phyloP scores from a whole-genome alignment of 2,888 invertebrate genomes.

The Drosophila gaucha region DNA sequence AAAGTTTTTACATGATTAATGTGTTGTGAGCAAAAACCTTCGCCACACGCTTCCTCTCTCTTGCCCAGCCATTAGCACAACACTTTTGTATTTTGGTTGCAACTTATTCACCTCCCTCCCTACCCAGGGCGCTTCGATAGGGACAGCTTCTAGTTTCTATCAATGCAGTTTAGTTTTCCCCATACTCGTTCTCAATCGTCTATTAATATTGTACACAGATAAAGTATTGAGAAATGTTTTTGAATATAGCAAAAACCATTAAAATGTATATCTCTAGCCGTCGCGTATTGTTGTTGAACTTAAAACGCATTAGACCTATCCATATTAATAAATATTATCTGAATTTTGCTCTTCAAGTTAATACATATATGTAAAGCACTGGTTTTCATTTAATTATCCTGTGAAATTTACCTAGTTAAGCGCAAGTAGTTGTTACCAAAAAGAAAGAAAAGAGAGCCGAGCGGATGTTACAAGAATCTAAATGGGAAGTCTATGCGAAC shows the following conservation, averaged over 20 bases:
- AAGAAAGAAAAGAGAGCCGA: constrained; percentile 21
- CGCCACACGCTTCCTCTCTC: constrained; percentile 9
- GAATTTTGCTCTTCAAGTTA: constrained; percentile 56
- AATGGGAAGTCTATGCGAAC: constrained; percentile 27
- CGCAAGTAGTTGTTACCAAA: constrained; percentile 63
- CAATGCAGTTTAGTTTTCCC: background rate
- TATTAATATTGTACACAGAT: constrained; percentile 24
- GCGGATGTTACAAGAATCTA: constrained; percentile 27
- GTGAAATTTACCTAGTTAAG: constrained; percentile 59
- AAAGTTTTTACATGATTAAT: constrained; percentile 40
- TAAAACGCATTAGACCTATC: constrained; percentile 33
- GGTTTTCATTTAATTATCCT: constrained; percentile 41
- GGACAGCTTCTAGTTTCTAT: no score
- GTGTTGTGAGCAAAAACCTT: constrained; percentile 54
- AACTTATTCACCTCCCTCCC: background rate
- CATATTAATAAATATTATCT: constrained; percentile 44
- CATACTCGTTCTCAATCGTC: constrained; percentile 10
- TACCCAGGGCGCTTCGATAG: background rate
- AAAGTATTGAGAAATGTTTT: constrained; percentile 40
- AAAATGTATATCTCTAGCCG: constrained; percentile 43
- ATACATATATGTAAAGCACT: constrained; percentile 20
- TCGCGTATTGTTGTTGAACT: constrained; percentile 71
- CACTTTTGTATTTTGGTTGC: constrained; percentile 12
- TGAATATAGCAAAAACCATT: constrained; percentile 33
- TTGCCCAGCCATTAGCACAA: constrained; percentile 30